Base-by-base conservation (phyloP, 2,113 vertebrate species). In the Pavo muticus region DNA sequence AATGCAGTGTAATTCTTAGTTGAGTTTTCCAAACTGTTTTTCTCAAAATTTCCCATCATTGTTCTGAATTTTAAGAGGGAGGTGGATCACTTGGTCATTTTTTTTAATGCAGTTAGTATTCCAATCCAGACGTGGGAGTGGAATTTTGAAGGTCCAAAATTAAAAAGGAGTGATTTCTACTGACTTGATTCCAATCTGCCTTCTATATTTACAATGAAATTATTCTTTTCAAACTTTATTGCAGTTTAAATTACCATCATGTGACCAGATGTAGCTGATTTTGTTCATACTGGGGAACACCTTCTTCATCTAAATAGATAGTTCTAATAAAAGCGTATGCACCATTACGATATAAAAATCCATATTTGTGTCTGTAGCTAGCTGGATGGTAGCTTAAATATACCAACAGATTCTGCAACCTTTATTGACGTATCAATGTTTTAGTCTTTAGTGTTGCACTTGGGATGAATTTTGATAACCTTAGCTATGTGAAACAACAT, bases 1-100 rank as follows among this genome's bases (percentile, higher is more conserved):
- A 74, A 90, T 91, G 32, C 65, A 74, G 39, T 39, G 47, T 44
- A 95, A 47, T 73, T 90, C 45, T 96, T 87, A 90, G 6, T 45
- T 72, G 63, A 74, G 25, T n/a, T 83, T 91, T 92, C 40, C 18
- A 67, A 78, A 54, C 40, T 56, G 4, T 17, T 40, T 61, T 75
- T 8, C 8, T 18, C 30, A 11, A 20, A 71, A 84, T 84, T 90
- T 77, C 73, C 39, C 56, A 37, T 15, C 1, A 70, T 50, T 78
- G 47, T 93, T 6, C 70, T 90, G 50, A 65, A 72, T 77, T 93
- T 87, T 84, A 88, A 88, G 25, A 63, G 44, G 25, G 21, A 93
- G 42, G 30, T 94, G 70, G 45, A 76, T 70, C 39, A 60, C 50
- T 69, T 87, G 32, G 42, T 70, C 3, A 64, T 84, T 94, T 82